Evolutionary conservation across 2,888 invertebrate species (phyloP).

Genomic region (Tenthredo amoena): DNA sequence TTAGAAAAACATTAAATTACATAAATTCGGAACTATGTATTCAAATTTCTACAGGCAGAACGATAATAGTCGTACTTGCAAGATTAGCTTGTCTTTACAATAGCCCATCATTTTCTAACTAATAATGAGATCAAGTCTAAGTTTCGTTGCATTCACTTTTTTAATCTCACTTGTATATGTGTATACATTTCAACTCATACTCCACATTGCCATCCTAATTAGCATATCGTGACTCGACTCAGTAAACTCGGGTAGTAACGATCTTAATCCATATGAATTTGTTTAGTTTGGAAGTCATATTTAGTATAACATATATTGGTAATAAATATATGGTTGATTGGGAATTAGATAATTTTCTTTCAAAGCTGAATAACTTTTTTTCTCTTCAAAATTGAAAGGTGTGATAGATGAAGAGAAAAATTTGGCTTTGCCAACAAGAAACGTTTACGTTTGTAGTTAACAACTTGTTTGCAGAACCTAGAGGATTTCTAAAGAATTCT

Average conservation of each 20-base stretch:
- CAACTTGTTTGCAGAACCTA: slow-evolving; percentile 28
- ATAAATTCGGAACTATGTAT: slow-evolving; percentile 40
- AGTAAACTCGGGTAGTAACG: not conserved
- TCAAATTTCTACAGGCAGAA: not conserved
- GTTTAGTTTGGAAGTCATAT: not conserved
- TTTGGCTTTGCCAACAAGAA: slow-evolving; percentile 22
- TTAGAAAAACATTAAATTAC: slow-evolving; percentile 53
- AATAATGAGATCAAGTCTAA: slow-evolving; percentile 63
- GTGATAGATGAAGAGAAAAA: not conserved
- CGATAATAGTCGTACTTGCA: not conserved
- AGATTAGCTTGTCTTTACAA: slow-evolving; percentile 18
- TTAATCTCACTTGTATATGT: slow-evolving; percentile 68
- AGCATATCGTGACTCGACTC: slow-evolving; percentile 13
- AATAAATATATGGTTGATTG: not conserved
- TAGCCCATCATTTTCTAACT: slow-evolving; percentile 4
- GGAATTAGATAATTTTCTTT: not conserved
- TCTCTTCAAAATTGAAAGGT: not conserved
- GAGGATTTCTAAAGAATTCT: slow-evolving; percentile 1
- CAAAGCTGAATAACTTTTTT: not conserved
- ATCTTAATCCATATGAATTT: not conserved
- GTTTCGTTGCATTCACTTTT: slow-evolving; percentile 74
- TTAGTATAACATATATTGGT: not conserved
- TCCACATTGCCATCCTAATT: slow-evolving; percentile 10
- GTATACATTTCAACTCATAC: slow-evolving; percentile 12
- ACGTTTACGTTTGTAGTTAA: slow-evolving; percentile 31